Evolutionary conservation across 2,888 invertebrate species (phyloP).

Genomic region (Andrena chrysosceles): DNA sequence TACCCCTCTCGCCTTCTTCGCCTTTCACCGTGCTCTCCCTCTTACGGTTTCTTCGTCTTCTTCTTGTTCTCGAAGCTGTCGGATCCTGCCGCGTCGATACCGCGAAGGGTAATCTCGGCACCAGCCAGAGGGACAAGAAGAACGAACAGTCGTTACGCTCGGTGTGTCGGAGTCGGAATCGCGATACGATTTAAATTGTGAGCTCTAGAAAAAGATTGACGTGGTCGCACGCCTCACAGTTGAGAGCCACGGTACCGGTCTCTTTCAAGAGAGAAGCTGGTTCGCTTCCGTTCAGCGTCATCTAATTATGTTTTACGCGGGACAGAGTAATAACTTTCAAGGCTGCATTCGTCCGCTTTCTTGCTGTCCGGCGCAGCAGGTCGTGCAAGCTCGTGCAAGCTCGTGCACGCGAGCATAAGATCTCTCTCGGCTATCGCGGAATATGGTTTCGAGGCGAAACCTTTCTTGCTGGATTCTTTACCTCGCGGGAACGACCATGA

Average conservation of each 20-base stretch:
- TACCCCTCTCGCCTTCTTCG: slow-evolving; percentile 71
- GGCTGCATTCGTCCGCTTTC: slow-evolving; percentile 62
- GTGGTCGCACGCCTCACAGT: not conserved
- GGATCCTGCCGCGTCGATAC: slow-evolving; percentile 42
- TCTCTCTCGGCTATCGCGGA: slow-evolving; percentile 59
- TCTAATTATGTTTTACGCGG: slow-evolving; percentile 77
- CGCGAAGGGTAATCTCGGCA: slow-evolving; percentile 3
- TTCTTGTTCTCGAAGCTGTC: slow-evolving; percentile 18
- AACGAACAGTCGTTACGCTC: not conserved
- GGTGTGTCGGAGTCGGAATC: too few species aligned
- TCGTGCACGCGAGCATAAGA: slow-evolving; percentile 70
- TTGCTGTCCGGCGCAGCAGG: slow-evolving; percentile 51
- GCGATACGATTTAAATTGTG: too few species aligned
- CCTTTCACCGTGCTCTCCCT: slow-evolving; percentile 24
- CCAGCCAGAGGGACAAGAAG: too few species aligned
- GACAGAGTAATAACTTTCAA: slow-evolving; percentile 74
- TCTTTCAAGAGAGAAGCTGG: slow-evolving; percentile 24
- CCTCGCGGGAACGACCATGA: not conserved
- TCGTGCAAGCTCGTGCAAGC: slow-evolving; percentile 52
- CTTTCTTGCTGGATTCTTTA: slow-evolving; percentile 32
- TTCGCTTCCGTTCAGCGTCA: slow-evolving; percentile 59
- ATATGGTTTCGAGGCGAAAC: slow-evolving; percentile 25
- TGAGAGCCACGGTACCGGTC: slow-evolving; percentile 40
- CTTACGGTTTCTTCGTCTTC: slow-evolving; percentile 10
- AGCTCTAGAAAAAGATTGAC: too few species aligned